These are phyloP conservation scores for Phaethornis superciliosus DNA, from an alignment of 2,113 vertebrate genomes.

Conservation along the genomic window DNA sequence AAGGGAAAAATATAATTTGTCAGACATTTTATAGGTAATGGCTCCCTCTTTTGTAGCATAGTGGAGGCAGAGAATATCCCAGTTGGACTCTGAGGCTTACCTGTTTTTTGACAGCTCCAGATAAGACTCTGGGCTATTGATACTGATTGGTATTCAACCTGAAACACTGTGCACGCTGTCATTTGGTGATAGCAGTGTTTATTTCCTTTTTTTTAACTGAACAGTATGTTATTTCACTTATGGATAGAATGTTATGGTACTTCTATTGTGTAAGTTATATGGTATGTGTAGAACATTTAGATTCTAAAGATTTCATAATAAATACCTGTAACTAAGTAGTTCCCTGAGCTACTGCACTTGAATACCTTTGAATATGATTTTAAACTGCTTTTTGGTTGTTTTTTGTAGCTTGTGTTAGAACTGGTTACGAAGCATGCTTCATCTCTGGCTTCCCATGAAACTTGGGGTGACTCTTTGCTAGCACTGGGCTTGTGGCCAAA, in stretches of 20 bases:
- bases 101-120: neutral
- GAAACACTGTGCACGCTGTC: neutral
- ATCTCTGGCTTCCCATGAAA: slow-evolving; percentile 76
- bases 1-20: neutral
- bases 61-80: neutral
- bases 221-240: neutral
- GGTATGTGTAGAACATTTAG: neutral
- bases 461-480: slow-evolving; percentile 83
- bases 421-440: slow-evolving; percentile 83
- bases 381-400: neutral
- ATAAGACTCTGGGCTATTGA: neutral
- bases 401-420: slow-evolving; percentile 81
- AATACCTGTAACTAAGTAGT: neutral
- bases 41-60: neutral
- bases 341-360: neutral
- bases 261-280: fast-evolving
- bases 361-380: neutral
- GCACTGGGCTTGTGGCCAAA: slow-evolving; percentile 92
- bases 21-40: neutral
- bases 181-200: neutral
- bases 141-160: neutral
- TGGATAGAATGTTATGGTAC: neutral
- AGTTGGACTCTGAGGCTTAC: neutral
- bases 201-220: neutral
- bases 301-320: neutral